These are phyloP conservation scores for Bathynomus jamesi DNA, from an alignment of 1,140 invertebrate species.

Conservation along the genomic window DNA sequence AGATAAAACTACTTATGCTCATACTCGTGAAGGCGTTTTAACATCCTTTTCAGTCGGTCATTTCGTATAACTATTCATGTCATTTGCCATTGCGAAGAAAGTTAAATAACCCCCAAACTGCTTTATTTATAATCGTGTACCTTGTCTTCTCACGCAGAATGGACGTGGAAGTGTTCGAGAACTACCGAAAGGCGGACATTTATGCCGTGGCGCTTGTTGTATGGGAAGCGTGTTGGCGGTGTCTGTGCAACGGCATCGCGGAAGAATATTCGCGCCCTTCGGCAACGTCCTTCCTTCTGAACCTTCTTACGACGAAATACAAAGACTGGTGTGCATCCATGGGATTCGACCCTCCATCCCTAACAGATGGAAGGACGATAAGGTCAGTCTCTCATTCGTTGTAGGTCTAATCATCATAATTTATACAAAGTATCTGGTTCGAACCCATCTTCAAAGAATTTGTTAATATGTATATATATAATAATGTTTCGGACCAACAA, in stretches of 20 bases:
- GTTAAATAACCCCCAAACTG: too few relatives aligned
- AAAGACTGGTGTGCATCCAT: slow-evolving; percentile 75
- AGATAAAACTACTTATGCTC: too few relatives aligned
- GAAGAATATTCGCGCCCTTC: slow-evolving; percentile 81
- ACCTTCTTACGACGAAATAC: slow-evolving; percentile 91
- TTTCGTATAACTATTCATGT: too few relatives aligned
- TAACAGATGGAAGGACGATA: slow-evolving; percentile 69
- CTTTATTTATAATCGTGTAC: slow-evolving; percentile 10
- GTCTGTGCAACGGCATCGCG: slow-evolving; percentile 60
- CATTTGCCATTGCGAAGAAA: too few relatives aligned
- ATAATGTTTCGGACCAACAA: too few relatives aligned
- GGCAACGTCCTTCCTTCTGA: slow-evolving; percentile 77
- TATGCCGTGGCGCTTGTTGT: slow-evolving; percentile 83
- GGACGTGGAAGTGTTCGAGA: slow-evolving; percentile 75
- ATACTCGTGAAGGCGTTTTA: too few relatives aligned
- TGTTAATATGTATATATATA: too few relatives aligned
- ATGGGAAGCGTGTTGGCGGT: slow-evolving; percentile 77
- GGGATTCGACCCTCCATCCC: slow-evolving; percentile 68
- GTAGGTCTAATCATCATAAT: slow-evolving; percentile 34
- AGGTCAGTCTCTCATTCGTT: slow-evolving; percentile 49
- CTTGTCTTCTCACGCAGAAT: slow-evolving; percentile 51
- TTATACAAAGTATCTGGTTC: too few relatives aligned
- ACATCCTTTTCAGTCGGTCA: too few relatives aligned
- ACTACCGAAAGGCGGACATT: slow-evolving; percentile 78
- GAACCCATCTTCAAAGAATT: too few relatives aligned